These are phyloP conservation scores for Caligus rogercresseyi DNA, from an alignment of 1,140 invertebrate genomes.

Conservation along the genomic window DNA sequence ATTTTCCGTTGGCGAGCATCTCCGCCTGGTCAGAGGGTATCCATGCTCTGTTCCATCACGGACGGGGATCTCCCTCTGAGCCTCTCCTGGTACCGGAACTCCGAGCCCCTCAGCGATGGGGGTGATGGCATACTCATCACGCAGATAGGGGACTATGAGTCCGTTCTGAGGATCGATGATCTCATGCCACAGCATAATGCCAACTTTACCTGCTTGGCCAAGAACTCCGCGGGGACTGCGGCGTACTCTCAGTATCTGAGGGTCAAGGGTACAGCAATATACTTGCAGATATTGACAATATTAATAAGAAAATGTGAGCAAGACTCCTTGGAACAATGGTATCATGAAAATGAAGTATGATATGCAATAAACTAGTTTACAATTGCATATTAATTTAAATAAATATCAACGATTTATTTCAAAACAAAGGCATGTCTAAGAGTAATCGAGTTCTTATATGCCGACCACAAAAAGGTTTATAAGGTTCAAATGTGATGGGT, in stretches of 20 bases:
- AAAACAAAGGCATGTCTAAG: no score
- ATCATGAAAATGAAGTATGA: no score
- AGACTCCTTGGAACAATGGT: no score
- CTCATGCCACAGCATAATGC: constrained; percentile 53
- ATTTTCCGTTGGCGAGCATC: neutral
- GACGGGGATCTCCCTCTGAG: constrained; percentile 55
- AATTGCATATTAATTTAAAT: no score
- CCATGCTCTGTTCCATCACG: constrained; percentile 52
- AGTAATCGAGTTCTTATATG: no score
- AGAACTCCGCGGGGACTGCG: constrained; percentile 49
- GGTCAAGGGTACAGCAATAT: constrained; percentile 9
- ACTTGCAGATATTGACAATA: no score
- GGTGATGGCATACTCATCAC: neutral
- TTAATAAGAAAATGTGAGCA: no score
- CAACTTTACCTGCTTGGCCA: constrained; percentile 53
- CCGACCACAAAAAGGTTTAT: no score
- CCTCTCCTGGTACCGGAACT: constrained; percentile 56
- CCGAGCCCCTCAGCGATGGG: constrained; percentile 27
- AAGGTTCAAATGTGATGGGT: no score
- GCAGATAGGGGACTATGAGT: constrained; percentile 34
- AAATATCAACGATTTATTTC: no score
- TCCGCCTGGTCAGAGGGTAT: constrained; percentile 42
- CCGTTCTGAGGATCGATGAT: constrained; percentile 53
- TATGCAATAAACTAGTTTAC: no score
- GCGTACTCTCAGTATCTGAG: neutral